Evolutionary conservation across 1,140 invertebrate genomes (phyloP), one percentile per base, ranked within the genome.

Genomic region (Drosophila micromelanica): DNA sequence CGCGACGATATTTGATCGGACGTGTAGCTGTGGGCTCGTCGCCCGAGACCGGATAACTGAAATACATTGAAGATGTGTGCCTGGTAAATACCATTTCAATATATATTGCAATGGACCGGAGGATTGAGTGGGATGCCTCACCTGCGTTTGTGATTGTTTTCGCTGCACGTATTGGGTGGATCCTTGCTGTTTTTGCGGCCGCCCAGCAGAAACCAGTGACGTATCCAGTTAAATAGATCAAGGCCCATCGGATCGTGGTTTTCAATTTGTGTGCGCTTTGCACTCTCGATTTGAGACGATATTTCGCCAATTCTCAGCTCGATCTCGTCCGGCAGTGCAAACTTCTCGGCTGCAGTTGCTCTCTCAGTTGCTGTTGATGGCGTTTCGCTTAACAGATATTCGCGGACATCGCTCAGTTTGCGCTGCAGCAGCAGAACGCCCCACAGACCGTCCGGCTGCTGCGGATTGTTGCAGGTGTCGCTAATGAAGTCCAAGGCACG

Each of bases 1-100:
- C 91, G 8, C 82, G 70, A 1, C 80, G 81, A 67, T 91, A 91
- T 61, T 91, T 91, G n/a, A 91, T 69, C 5, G 67, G 20, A 2
- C 13, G 32, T 9, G 8, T 49, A 42, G 15, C 23, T n/a, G 43
- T 45, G 5, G 54, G 46, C 5, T 43, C 49, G 38, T 15, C 45
- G 6, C 43, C 51, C 20, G 11, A n/a, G 30, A 2, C 0, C 12
- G 42, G 49, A 30, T 5, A 17, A 5, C 12, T 40, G 48, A 13
- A 59, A 23, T 4, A 60, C n/a, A 38, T n/a, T 52, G 3, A 3
- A 37, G 3, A 9, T 11, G 43, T 2, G 20, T 52, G 2, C 11
- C 13, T 4, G 13, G 23, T 42, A 5, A 20, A 42, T n/a, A n/a
- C n/a, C n/a, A n/a, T n/a, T n/a, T n/a, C n/a, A n/a, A n/a, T 52